Evolutionary conservation across 1,140 invertebrate genomes (phyloP).

Genomic region (Hylyphantes graminicola): DNA sequence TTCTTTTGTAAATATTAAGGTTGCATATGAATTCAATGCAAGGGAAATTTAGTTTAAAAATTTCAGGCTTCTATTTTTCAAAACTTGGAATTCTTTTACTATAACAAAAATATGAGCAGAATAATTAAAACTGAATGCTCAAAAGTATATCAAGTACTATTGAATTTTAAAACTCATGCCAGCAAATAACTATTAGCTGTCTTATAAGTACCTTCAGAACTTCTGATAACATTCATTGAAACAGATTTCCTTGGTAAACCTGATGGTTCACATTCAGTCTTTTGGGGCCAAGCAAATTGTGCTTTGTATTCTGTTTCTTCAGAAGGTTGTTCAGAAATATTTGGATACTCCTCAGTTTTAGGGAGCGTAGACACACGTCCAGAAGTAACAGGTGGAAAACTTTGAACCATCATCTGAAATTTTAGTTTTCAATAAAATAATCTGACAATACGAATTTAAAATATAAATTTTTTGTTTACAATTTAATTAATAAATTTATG

Average conservation of each 20-base stretch:
- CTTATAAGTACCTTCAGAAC: slow-evolving; percentile 34
- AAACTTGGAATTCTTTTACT: background rate
- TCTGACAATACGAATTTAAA: no score
- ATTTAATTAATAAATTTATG: no score
- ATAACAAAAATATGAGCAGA: no score
- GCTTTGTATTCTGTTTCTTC: slow-evolving; percentile 51
- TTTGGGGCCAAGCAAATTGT: slow-evolving; percentile 58
- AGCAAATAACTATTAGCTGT: background rate
- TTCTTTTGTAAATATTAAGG: no score
- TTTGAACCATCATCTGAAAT: slow-evolving; percentile 58
- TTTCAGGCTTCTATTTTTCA: background rate
- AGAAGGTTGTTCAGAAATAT: slow-evolving; percentile 34
- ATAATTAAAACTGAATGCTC: no score
- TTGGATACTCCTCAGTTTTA: slow-evolving; percentile 38
- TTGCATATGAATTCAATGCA: no score
- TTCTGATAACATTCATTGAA: slow-evolving; percentile 52
- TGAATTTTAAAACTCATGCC: background rate
- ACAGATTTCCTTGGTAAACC: slow-evolving; percentile 52
- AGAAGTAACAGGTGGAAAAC: slow-evolving; percentile 56
- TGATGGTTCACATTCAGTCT: background rate
- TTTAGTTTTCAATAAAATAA: background rate
- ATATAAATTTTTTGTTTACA: no score
- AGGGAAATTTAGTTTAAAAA: no score
- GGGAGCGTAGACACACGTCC: slow-evolving; percentile 44
- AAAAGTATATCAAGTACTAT: no score